Evolutionary conservation across 2,888 invertebrate species (phyloP), one percentile per base, ranked within the genome.

Genomic region (Eucera pruinosa): DNA sequence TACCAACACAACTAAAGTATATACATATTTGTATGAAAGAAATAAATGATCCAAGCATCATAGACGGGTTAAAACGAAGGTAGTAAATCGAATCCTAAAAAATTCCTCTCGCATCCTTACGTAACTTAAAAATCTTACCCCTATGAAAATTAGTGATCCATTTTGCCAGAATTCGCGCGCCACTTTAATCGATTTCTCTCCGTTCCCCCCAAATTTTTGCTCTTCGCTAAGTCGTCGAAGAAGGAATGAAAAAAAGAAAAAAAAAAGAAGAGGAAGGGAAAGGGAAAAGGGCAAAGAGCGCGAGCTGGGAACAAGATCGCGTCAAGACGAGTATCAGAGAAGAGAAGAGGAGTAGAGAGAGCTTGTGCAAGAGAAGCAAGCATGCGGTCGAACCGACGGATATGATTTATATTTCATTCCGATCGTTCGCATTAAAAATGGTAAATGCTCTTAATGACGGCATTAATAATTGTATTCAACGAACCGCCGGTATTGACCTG

Each of bases 401-500:
- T 80, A 81, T 83, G 86, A 85, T 86, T 88, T 81, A 87, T 87
- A 85, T 79, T 65, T 80, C 79, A 76, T 84, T 83, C 84, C 84
- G 82, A 88, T 87, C 86, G 83, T 70, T 54, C 72, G 81, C 73
- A 86, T 83, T 82, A 85, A 86, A 86, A 85, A 85, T 84, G 85
- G 83, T 87, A 88, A 87, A 84, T 86, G 85, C 85, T 87, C 81
- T 85, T 86, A 87, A 87, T 87, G 87, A 87, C 74, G 85, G 82
- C 85, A 86, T 87, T 86, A 87, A 88, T 88, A 87, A 87, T 86
- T 87, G 88, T 85, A 87, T 87, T 88, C 86, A 85, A 78, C 79
- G 60, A 79, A 81, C 85, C 76, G 79, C 58, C 77, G 81, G 78
- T 83, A 84, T 85, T 84, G 83, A 81, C 77, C 83, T 62, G 85